Conservation (phyloP, 2,113 vertebrate genomes). For the Sphaerodactylus townsendi region DNA sequence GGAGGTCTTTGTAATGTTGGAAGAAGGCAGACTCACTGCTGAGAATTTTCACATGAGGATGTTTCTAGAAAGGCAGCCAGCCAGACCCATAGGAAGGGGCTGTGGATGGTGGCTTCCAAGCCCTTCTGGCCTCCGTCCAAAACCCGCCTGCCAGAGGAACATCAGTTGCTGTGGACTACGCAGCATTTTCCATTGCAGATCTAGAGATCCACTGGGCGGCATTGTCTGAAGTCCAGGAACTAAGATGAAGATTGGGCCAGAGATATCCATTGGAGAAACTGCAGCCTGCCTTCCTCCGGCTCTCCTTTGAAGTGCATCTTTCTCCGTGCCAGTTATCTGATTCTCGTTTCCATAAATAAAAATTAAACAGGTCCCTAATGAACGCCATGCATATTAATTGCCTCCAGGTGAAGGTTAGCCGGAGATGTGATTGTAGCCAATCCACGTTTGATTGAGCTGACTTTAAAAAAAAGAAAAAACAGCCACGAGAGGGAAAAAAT, state of each 20-base stretch:
- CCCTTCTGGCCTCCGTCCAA: not conserved
- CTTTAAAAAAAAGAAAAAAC: conserved; percentile 34
- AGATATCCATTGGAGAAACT: not conserved
- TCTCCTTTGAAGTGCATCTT: not conserved
- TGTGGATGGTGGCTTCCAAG: not conserved
- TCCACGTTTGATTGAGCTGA: conserved; percentile 60
- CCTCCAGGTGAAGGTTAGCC: conserved; percentile 70
- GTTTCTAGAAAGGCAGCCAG: not conserved
- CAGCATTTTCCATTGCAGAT: not conserved
- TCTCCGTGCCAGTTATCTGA: conserved; percentile 40
- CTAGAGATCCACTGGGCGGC: not conserved
- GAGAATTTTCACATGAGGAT: too few relatives aligned
- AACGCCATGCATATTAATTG: conserved; percentile 71
- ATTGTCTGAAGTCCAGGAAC: not conserved
- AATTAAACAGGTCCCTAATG: conserved; percentile 68
- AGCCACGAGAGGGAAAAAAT: conserved; percentile 18
- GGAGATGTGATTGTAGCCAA: conserved; percentile 64
- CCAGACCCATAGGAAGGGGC: not conserved
- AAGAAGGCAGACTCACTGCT: not conserved
- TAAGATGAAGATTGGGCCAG: not conserved
- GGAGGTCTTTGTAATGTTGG: not conserved
- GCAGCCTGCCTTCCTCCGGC: not conserved
- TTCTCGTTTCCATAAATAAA: conserved; percentile 70
- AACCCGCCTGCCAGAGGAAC: not conserved
- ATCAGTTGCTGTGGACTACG: not conserved